Base-by-base conservation (phyloP, 2,113 vertebrate species). In the Sapayoa aenigma region DNA sequence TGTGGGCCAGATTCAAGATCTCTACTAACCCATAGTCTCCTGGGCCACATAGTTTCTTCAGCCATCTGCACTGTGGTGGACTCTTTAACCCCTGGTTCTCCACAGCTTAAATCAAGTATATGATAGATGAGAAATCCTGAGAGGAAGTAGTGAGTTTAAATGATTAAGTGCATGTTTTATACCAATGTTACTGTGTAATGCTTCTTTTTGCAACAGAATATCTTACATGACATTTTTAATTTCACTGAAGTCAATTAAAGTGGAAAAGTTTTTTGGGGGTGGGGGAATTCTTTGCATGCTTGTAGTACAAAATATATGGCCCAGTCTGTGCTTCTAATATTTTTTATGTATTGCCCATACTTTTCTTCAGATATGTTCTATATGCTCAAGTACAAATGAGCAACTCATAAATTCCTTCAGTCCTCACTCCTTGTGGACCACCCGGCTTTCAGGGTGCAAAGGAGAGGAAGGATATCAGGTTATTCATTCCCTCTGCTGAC, bases 131-230 rank as follows among this genome's bases (percentile, higher is more conserved):
- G 78, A 84, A 89, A 90, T 90, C 56, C 53, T 68, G 50, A 90
- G 74, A 87, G 67, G 65, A 93, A 96, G 68, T 74, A 93, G 60
- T 63, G 37, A 94, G 20, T 71, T 81, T 75, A 69, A 91, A 91
- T 90, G 1, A 79, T 85, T 71, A 90, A 83, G 84, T 98, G 97
- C 96, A 84, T 90, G 91, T 79, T 62, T 94, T 76, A 71, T 98
- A 94, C 46, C 44, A 72, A 90, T 87, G 62, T 92, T 90, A 53
- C 39, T 96, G 67, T 90, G 65, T 84, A 94, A 93, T 84, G 77
- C 77, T 87, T 66, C 63, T 94, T 95, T 92, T 87, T 33, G 37
- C 79, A 92, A 73, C 75, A 94, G 93, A 82, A 92, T 22, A 30
- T 92, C 50, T 95, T 60, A 65, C 80, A 14, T 94, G 14, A 88